Conservation (phyloP, 2,888 invertebrate genomes). For the Amphimallon solstitiale region DNA sequence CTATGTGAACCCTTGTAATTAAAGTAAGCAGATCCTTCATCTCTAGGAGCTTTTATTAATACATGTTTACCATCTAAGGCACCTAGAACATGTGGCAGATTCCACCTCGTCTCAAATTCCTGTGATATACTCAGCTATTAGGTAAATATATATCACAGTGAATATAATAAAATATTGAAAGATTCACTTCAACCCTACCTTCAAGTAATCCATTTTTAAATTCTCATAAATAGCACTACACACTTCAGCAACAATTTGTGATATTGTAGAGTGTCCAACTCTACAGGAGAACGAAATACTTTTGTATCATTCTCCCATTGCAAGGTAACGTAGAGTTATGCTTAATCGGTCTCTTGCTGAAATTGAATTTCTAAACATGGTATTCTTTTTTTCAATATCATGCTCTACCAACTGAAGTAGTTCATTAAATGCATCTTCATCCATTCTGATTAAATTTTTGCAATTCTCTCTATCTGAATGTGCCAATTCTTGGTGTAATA, state of each 20-base stretch:
- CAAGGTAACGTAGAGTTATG: neutral
- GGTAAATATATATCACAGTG: too few relatives aligned
- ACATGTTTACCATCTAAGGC: too few relatives aligned
- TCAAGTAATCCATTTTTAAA: neutral
- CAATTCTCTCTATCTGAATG: slow-evolving; percentile 1
- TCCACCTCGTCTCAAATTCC: too few relatives aligned
- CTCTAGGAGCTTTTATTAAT: too few relatives aligned
- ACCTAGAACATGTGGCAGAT: too few relatives aligned
- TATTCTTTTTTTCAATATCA: neutral
- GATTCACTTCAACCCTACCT: too few relatives aligned
- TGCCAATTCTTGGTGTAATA: too few relatives aligned
- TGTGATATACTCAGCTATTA: too few relatives aligned
- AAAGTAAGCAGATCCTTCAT: slow-evolving; percentile 39
- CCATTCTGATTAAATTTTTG: neutral
- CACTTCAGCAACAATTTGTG: neutral
- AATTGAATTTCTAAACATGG: neutral
- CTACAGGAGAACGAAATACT: neutral
- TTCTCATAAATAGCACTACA: neutral
- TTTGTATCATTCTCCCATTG: neutral
- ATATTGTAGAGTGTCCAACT: neutral
- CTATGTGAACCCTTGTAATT: slow-evolving; percentile 43
- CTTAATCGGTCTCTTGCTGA: neutral
- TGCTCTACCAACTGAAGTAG: neutral
- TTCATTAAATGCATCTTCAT: too few relatives aligned
- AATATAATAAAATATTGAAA: too few relatives aligned